Conservation (phyloP, 2,888 invertebrate genomes). For the Fragum sueziense region DNA sequence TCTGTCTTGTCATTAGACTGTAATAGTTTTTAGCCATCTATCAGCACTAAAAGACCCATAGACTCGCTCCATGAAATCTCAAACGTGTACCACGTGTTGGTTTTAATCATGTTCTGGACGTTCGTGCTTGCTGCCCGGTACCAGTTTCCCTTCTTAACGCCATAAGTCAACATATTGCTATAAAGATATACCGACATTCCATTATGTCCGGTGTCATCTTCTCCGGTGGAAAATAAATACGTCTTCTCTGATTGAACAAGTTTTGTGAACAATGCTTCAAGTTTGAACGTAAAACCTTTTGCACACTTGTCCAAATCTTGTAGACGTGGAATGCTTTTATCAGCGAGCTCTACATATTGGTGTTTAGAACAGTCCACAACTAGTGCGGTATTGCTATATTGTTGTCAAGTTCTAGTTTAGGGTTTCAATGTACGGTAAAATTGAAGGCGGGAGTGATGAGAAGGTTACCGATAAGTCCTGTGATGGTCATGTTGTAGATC, state of each 20-base stretch:
- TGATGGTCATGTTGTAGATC: constrained; percentile 61
- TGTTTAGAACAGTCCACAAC: constrained; percentile 58
- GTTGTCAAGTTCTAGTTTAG: constrained; percentile 54
- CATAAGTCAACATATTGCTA: constrained; percentile 58
- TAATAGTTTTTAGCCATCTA: constrained; percentile 59
- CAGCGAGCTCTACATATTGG: constrained; percentile 67
- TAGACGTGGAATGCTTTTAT: constrained; percentile 65
- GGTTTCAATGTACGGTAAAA: constrained; percentile 65
- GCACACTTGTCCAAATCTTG: constrained; percentile 63
- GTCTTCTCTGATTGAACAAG: constrained; percentile 59
- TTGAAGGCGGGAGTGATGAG: constrained; percentile 67
- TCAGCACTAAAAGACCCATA: constrained; percentile 51
- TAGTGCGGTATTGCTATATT: constrained; percentile 58
- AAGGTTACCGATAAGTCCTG: constrained; percentile 59
- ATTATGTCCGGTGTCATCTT: constrained; percentile 52
- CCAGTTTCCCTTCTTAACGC: constrained; percentile 58
- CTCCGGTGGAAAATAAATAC: constrained; percentile 70
- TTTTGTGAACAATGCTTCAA: constrained; percentile 62
- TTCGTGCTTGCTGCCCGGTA: constrained; percentile 58
- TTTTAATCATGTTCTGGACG: constrained; percentile 39
- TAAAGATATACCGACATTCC: constrained; percentile 67
- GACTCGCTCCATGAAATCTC: constrained; percentile 61
- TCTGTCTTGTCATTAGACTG: too few species aligned
- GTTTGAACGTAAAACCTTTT: constrained; percentile 65
- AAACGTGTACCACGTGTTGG: constrained; percentile 55